Evolutionary conservation across 1,140 invertebrate genomes (phyloP).

Genomic region (Lepidurus arcticus): DNA sequence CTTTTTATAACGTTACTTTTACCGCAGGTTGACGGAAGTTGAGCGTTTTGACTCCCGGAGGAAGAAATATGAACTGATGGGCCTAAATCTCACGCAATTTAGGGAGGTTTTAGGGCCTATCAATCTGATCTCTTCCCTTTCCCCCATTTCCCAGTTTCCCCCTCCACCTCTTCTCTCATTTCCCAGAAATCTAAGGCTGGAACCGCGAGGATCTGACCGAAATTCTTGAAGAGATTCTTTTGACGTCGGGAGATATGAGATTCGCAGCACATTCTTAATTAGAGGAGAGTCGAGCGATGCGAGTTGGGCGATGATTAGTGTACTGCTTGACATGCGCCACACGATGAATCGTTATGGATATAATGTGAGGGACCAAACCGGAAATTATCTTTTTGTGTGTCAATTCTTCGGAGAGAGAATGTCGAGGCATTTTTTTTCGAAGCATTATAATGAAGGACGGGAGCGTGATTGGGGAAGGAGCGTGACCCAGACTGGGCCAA

Average conservation of each 20-base stretch:
- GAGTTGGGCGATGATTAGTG: background rate
- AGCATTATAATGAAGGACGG: background rate
- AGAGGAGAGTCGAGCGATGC: background rate
- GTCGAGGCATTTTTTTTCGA: background rate
- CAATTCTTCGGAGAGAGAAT: too few species aligned
- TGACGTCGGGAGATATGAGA: background rate
- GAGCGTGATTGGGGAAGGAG: constrained; percentile 4
- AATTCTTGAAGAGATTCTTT: background rate
- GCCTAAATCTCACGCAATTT: constrained; percentile 15
- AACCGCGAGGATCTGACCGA: background rate
- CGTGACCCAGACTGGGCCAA: constrained; percentile 1
- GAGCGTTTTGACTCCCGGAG: background rate
- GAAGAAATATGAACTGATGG: background rate
- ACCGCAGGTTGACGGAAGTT: background rate
- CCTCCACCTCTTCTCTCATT: too few species aligned
- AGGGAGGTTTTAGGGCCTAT: background rate
- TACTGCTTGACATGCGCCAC: background rate
- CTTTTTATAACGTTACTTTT: background rate
- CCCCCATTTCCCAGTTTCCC: background rate
- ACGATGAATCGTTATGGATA: background rate
- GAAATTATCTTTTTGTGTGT: too few species aligned
- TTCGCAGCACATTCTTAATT: constrained; percentile 15
- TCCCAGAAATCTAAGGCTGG: too few species aligned
- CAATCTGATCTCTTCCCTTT: background rate
- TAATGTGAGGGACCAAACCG: too few species aligned